Base-by-base conservation (phyloP, 2,888 invertebrate genomes). In the Gordius sp. region DNA sequence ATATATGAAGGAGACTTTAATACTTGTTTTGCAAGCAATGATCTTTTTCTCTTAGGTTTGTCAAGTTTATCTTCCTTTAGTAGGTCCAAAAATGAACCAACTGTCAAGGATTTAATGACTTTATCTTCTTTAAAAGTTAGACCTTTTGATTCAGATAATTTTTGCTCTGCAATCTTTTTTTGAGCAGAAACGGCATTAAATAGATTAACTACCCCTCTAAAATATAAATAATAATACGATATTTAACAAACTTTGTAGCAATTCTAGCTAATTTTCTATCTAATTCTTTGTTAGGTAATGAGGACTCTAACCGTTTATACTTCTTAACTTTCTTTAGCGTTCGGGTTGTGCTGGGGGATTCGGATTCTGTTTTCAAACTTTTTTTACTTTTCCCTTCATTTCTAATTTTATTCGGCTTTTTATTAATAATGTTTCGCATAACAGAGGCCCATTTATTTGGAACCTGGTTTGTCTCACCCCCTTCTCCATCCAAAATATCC, bases 161-260 rank as follows among this genome's bases (percentile, higher is more conserved):
- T 8, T 18, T 47, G 4, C 4, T 47, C 47, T 18, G 20, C 4
- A n/a, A 47, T 47, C 20, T 47, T 47, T 20, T 47, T 47, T 20
- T 47, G 47, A 13, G 8, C 4, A 4, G 23, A 47, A 47, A 47
- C 47, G 4, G 47, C 47, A 47, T 47, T 47, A 23, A 47, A 47
- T 47, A 47, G 20, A 47, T 47, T 47, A 47, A 47, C 47, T 18
- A 47, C 47, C 4, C 47, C 47, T 47, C 47, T 47, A 47, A n/a
- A 47, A 33, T 13, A 13, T 33, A 33, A 33, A 8, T 13, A 47
- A 47, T 47, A 47, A n/a, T n/a, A n/a, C n/a, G n/a, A n/a, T n/a
- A n/a, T n/a, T n/a, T n/a, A n/a, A n/a, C n/a, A n/a, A n/a, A 47
- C 47, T 47, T 47, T n/a, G 47, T 47, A 75, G 18, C 85, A 18